Evolutionary conservation across 2,113 vertebrate species (phyloP).

Genomic region (Protomyctophum bolini): DNA sequence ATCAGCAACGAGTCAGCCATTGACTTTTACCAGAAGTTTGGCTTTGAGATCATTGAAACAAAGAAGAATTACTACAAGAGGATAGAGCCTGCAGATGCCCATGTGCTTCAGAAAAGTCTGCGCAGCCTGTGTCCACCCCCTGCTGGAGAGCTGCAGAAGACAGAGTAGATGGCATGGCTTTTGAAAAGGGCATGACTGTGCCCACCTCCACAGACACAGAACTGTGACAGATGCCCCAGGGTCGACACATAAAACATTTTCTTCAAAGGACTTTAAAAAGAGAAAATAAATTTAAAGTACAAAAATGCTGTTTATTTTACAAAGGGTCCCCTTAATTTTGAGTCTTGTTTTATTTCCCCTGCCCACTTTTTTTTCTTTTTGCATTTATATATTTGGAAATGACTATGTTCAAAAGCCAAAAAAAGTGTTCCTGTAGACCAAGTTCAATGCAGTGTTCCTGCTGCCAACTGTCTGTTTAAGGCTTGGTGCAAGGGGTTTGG

Average conservation of each 20-base stretch:
- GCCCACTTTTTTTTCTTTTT: constrained; percentile 35
- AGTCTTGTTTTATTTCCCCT: constrained; percentile 48
- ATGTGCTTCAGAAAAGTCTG: constrained; percentile 98
- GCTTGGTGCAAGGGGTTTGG: constrained; percentile 56
- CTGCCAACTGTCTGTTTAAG: constrained; percentile 65
- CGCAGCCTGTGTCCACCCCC: constrained; percentile 84
- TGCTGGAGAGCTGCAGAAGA: constrained; percentile 91
- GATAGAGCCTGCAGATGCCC: constrained; percentile 98
- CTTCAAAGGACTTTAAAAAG: constrained; percentile 79
- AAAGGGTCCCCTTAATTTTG: constrained; percentile 67
- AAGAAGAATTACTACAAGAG: constrained; percentile 99
- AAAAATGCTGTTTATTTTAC: constrained; percentile 80
- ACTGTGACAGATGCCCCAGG: constrained; percentile 80
- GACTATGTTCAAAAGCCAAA: constrained; percentile 62
- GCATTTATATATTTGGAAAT: constrained; percentile 66
- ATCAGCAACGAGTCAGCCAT: constrained; percentile 99
- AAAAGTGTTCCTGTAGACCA: constrained; percentile 66
- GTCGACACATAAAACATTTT: constrained; percentile 79
- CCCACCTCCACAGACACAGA: constrained; percentile 74
- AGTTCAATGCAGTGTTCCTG: neutral
- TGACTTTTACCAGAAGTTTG: constrained; percentile 99
- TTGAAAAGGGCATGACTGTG: constrained; percentile 63
- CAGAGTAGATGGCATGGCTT: constrained; percentile 71
- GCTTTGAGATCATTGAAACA: constrained; percentile 99
- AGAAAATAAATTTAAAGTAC: constrained; percentile 70